These are phyloP conservation scores for Liposcelis brunnea DNA, from an alignment of 2,888 invertebrate species.

Conservation along the genomic window DNA sequence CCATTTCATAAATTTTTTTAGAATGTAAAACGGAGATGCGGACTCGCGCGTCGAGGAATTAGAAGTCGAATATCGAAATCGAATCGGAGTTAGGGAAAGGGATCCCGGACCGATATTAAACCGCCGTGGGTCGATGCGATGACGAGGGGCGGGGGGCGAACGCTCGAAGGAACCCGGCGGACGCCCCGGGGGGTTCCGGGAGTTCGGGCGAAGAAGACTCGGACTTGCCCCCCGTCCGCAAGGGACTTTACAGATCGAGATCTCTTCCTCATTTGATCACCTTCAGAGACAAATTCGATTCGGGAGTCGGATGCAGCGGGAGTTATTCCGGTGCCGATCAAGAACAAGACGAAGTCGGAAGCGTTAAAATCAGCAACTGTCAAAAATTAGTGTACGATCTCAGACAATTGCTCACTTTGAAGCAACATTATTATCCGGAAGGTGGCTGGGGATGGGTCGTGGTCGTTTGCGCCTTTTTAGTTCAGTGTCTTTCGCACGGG, in stretches of 20 bases:
- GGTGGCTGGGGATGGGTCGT: slow-evolving; percentile 62
- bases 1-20: no score
- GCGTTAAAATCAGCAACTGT: slow-evolving; percentile 14
- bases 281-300: slow-evolving; percentile 24
- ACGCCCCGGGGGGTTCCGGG: slow-evolving; percentile 8
- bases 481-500: slow-evolving; percentile 58
- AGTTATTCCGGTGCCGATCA: slow-evolving; percentile 11
- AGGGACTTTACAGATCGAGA: slow-evolving; percentile 42
- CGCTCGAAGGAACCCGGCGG: not conserved
- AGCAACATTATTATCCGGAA: slow-evolving; percentile 19
- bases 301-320: slow-evolving; percentile 26
- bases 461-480: slow-evolving; percentile 49
- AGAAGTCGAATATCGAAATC: no score
- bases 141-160: slow-evolving; percentile 4
- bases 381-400: slow-evolving; percentile 30
- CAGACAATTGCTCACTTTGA: slow-evolving; percentile 43
- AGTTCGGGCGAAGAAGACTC: slow-evolving; percentile 7
- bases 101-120: not conserved
- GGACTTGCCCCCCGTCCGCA: slow-evolving; percentile 6
- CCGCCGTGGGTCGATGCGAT: not conserved
- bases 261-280: slow-evolving; percentile 42
- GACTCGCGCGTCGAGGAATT: no score
- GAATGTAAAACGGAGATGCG: no score
- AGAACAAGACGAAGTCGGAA: slow-evolving; percentile 1
- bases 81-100: no score